phyloP scores from a whole-genome alignment of 1,140 invertebrate genomes.

The Ganaspis sp. region DNA sequence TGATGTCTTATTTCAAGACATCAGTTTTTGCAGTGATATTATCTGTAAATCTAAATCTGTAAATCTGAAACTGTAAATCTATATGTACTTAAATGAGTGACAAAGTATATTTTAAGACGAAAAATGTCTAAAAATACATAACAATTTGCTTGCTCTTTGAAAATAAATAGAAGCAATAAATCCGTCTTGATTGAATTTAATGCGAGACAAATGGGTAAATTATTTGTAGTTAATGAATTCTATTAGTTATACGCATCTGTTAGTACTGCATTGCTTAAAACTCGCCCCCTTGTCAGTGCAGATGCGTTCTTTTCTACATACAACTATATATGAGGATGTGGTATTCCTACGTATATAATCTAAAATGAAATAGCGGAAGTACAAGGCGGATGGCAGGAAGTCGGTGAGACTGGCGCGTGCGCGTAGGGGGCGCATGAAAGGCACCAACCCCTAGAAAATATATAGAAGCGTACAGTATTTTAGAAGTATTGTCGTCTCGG shows the following conservation, averaged over 20 bases:
- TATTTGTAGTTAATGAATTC: conserved; percentile 1
- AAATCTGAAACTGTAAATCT: no score
- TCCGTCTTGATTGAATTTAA: background rate
- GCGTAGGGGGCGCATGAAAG: conserved; percentile 58
- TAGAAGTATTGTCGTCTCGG: conserved; percentile 68
- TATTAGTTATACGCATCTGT: conserved; percentile 52
- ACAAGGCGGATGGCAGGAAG: conserved; percentile 74
- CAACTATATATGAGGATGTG: conserved; percentile 39
- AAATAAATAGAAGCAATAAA: background rate
- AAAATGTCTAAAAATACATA: no score
- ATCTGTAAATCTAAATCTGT: no score
- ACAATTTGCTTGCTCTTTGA: background rate
- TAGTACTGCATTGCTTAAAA: conserved; percentile 33
- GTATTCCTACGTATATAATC: conserved; percentile 58
- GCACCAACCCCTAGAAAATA: conserved; percentile 63
- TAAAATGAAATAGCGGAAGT: conserved; percentile 72
- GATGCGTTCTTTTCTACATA: conserved; percentile 61
- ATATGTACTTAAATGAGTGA: no score
- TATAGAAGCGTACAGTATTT: conserved; percentile 64
- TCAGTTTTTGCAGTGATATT: no score
- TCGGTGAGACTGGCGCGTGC: conserved; percentile 74
- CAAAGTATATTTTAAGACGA: no score
- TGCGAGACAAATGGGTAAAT: background rate
- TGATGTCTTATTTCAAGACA: no score
- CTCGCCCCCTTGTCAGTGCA: conserved; percentile 59